Percentiles rank a stretch among this genome's conserved stretches.
phyloP scores from a whole-genome alignment of 2,888 invertebrate genomes.

The Auanema freiburgensis region DNA sequence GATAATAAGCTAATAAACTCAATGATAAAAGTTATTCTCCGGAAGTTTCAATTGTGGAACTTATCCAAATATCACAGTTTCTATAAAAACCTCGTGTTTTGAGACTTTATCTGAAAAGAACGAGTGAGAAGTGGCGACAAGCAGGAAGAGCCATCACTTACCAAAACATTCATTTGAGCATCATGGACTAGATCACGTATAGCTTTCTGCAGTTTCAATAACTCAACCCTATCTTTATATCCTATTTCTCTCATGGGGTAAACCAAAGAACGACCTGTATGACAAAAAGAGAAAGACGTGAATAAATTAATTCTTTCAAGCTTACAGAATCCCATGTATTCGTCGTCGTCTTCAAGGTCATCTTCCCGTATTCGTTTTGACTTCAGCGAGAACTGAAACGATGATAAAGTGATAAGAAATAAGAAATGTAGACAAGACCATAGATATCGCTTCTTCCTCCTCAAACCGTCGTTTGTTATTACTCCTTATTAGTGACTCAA shows the following conservation, averaged over 20 bases:
- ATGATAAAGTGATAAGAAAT: background rate
- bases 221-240: constrained; percentile 26
- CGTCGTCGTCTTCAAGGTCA: constrained; percentile 26
- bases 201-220: constrained; percentile 29
- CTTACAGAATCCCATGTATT: constrained; percentile 35
- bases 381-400: background rate
- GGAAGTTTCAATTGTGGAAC: too few relatives aligned
- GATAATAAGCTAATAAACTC: too few relatives aligned
- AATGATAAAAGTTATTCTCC: too few relatives aligned
- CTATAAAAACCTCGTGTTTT: too few relatives aligned
- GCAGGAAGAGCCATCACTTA: background rate
- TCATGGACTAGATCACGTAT: constrained; percentile 34
- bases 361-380: constrained; percentile 15
- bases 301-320: constrained; percentile 6
- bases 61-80: too few relatives aligned
- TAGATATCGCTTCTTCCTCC: constrained; percentile 11
- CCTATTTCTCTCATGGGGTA: constrained; percentile 33
- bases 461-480: constrained; percentile 8
- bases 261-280: constrained; percentile 25
- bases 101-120: too few relatives aligned
- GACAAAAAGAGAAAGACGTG: background rate
- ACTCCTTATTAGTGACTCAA: constrained; percentile 17
- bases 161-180: constrained; percentile 21
- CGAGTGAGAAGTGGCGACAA: background rate
- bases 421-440: background rate